phyloP scores from a whole-genome alignment of 1,140 invertebrate genomes.

The Panagrolaimus sp. region DNA sequence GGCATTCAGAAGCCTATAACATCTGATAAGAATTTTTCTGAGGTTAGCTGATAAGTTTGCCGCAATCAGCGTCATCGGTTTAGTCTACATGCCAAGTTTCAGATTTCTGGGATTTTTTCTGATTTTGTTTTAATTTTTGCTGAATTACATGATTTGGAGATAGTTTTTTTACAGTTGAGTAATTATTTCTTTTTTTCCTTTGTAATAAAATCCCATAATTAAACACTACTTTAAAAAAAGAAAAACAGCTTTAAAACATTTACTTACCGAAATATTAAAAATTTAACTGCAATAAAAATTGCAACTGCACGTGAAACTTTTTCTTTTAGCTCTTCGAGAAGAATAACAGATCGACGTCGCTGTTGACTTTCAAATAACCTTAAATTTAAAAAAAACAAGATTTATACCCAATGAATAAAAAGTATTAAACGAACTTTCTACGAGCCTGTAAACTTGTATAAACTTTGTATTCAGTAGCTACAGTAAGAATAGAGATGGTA shows the following conservation, averaged over 20 bases:
- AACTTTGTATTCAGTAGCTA: slow-evolving; percentile 45
- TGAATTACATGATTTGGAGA: no score
- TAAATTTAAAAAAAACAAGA: slow-evolving; percentile 11
- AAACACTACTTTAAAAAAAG: no score
- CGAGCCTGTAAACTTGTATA: slow-evolving; percentile 37
- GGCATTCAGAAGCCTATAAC: no score
- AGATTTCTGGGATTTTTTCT: no score
- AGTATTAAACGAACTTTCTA: slow-evolving; percentile 33
- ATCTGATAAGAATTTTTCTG: no score
- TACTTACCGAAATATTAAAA: slow-evolving; percentile 37
- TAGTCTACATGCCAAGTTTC: no score
- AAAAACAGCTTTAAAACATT: background rate
- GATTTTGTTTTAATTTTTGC: no score
- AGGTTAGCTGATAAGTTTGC: no score
- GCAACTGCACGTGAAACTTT: slow-evolving; percentile 42
- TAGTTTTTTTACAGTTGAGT: no score
- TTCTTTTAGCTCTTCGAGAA: slow-evolving; percentile 39
- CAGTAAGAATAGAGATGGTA: slow-evolving; percentile 30
- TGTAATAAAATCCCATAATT: no score
- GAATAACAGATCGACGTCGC: slow-evolving; percentile 35
- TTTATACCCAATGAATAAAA: background rate
- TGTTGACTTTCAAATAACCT: slow-evolving; percentile 45
- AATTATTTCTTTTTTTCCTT: no score
- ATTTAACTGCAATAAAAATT: slow-evolving; percentile 45
- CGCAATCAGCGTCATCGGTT: no score